Base-by-base conservation (phyloP, 2,113 vertebrate genomes). In the Cranoglanis bouderius region DNA sequence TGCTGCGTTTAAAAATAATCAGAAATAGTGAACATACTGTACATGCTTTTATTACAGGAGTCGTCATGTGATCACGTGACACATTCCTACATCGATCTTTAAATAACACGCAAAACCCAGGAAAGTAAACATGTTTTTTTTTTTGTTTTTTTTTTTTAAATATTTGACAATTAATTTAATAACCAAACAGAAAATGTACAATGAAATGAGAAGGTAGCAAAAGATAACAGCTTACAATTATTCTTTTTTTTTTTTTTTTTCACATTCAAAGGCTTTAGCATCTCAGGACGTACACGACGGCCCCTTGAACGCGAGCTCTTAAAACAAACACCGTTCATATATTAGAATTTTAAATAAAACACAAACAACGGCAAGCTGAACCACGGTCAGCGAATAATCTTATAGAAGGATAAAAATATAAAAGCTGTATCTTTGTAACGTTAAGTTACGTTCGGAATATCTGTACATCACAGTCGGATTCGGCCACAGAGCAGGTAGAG, bases 271-370 rank as follows among this genome's bases (percentile, higher is more conserved):
- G 96, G 96, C 97, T 96, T 97, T 82, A 97, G 98, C 97, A 99
- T 97, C 93, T 82, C 97, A 97, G 97, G 97, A 98, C 97, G 98
- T 98, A 98, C 96, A 98, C 96, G 97, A 96, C 98, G 97, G 96
- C 97, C 97, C 96, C 96, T 94, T 94, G 95, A 98, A 98, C 96
- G 97, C 97, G 96, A 99, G 97, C 96, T 97, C 96, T 97, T 96
- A 96, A 97, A 97, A 97, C 97, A 46, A 46, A 49, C 46, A 49
- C 46, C 46, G 97, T 97, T 74, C 96, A 97, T 98, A 98, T 98
- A 98, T 99, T 99, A 98, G 97, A 98, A 97, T 99, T 98, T 98
- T 98, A 99, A 99, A 99, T 98, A 98, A 98, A 98, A 98, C 96
- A 97, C 96, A 98, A 96, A 97, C 96, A 97, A 86, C 97, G 97